Evolutionary conservation across 1,140 invertebrate genomes (phyloP), one percentile per base, ranked within the genome.

Genomic region (Calosoma granatense): DNA sequence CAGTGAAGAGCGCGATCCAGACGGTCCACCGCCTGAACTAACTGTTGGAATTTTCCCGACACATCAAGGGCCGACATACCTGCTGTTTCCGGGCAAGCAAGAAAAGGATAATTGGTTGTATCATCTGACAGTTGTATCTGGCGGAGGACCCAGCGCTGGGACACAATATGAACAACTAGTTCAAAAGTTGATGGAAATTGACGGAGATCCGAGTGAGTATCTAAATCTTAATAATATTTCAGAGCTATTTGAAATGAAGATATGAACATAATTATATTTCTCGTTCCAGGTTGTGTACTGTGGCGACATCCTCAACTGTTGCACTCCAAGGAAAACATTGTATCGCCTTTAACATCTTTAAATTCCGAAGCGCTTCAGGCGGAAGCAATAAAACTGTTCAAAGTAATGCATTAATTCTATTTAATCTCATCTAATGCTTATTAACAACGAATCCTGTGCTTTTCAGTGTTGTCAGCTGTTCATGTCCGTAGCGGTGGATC

Each of bases 131-230:
- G 90, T 97, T 19, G 93, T 95, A 0, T 93, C 92, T 26, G 90
- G 90, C 1, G 92, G 90, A 47, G 91, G 92, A 2, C 84, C 88
- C 6, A 91, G 85, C 68, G 89, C 86, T 56, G 93, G 93, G 26
- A 96, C 93, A 1, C 92, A 95, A 67, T 97, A 93, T 69, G 94
- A 97, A 69, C 92, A 97, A 73, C 73, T 96, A 3, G 85, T 97
- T 11, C 90, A 94, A 67, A 93, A 92, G 74, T 76, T 97, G 11
- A 96, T 97, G 92, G 92, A 95, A 73, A 88, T 88, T 14, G 91
- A 95, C 65, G 93, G 92, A 2, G 92, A 95, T 78, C 83, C 90
- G n/a, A 91, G 88, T 89, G 72, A 79, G 79, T 76, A 47, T 47
- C 3, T 47, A 30, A 6, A 14, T 30, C 14, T 6, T 30, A 30